Evolutionary conservation across 2,888 invertebrate species (phyloP).

Genomic region (Erebia ligea): DNA sequence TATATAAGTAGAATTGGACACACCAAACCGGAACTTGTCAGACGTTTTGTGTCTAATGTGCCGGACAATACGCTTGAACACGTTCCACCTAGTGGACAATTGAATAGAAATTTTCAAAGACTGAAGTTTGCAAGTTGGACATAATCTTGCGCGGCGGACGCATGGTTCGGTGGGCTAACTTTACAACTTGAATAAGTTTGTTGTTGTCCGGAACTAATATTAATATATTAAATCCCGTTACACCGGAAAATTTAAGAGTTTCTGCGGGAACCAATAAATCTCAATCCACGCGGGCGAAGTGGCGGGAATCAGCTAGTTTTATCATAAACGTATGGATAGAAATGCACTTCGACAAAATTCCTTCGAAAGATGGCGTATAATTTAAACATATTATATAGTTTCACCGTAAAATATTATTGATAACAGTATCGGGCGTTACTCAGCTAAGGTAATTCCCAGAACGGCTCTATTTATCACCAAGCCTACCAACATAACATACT

Average conservation of each 20-base stretch:
- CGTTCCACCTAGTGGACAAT: conserved; percentile 12
- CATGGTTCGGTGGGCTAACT: conserved; percentile 45
- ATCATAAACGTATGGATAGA: not conserved
- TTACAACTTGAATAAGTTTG: conserved; percentile 29
- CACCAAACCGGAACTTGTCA: not conserved
- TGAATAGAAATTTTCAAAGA: conserved; percentile 39
- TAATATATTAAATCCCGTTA: not conserved
- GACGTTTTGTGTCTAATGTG: not conserved
- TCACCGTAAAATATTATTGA: too few species aligned
- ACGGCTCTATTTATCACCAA: not conserved
- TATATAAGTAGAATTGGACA: too few species aligned
- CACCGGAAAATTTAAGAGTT: too few species aligned
- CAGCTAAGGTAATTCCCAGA: conserved; percentile 10
- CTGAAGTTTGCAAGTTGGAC: conserved; percentile 47
- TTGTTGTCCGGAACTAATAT: not conserved
- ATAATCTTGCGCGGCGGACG: conserved; percentile 35
- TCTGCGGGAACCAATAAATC: too few species aligned
- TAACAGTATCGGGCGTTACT: not conserved
- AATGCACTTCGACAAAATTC: not conserved
- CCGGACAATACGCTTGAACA: not conserved
- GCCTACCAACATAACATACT: not conserved
- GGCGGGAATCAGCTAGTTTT: too few species aligned
- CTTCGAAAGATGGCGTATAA: not conserved
- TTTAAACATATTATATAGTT: too few species aligned
- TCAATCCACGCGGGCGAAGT: too few species aligned